Conservation (phyloP, 1,140 invertebrate species). For the Atta texana region DNA sequence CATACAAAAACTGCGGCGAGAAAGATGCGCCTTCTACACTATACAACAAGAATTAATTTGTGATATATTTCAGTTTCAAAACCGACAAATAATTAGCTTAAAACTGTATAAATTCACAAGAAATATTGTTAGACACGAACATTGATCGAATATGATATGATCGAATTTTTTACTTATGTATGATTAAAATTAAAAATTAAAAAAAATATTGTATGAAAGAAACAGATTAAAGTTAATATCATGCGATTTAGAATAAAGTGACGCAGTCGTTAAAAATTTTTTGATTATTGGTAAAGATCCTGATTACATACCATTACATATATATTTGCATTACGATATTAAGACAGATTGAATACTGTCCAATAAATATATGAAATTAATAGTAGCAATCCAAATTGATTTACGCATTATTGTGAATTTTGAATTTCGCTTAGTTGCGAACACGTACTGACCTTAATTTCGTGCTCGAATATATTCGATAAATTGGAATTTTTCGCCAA, state of each 20-base stretch:
- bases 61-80: too few species aligned
- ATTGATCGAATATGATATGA: too few species aligned
- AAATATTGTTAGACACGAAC: too few species aligned
- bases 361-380: conserved; percentile 51
- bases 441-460: conserved; percentile 1
- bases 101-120: too few species aligned
- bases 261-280: conserved; percentile 37
- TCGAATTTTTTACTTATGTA: too few species aligned
- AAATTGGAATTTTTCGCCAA: conserved; percentile 40
- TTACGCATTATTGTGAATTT: conserved; percentile 13
- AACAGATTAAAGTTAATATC: conserved; percentile 24
- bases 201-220: neutral
- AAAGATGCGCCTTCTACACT: too few species aligned
- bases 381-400: conserved; percentile 37
- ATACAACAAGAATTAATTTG: too few species aligned
- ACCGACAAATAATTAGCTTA: too few species aligned
- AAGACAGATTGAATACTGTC: neutral
- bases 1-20: too few species aligned
- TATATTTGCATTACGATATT: conserved; percentile 7
- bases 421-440: conserved; percentile 31
- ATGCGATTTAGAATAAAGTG: conserved; percentile 10
- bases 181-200: neutral
- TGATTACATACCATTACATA: neutral
- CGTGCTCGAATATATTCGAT: conserved; percentile 21
- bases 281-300: conserved; percentile 5